Percentiles rank a stretch among this genome's conserved stretches.
phyloP scores from a whole-genome alignment of 2,888 invertebrate species.

The Atrina japonica region DNA sequence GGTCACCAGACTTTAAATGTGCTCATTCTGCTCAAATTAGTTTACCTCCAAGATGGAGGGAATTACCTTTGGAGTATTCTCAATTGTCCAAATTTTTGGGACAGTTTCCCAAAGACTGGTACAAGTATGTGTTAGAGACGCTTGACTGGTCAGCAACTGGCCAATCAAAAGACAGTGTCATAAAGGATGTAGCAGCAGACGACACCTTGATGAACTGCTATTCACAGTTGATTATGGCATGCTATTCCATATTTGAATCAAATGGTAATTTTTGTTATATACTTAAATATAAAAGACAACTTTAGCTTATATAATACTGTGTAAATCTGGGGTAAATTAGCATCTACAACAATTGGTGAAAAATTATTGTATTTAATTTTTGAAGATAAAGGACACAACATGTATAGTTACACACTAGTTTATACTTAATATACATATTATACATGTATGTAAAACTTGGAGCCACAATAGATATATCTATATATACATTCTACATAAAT shows the following conservation, averaged over 20 bases:
- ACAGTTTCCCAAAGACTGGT: conserved; percentile 76
- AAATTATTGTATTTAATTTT: too few species aligned
- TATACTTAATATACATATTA: too few species aligned
- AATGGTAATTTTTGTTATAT: too few species aligned
- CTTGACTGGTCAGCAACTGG: conserved; percentile 66
- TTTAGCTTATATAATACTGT: too few species aligned
- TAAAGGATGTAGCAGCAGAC: conserved; percentile 67
- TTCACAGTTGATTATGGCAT: conserved; percentile 77
- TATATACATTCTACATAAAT: too few species aligned
- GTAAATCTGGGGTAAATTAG: too few species aligned
- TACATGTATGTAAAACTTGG: too few species aligned
- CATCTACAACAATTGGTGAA: too few species aligned
- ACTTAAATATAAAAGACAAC: too few species aligned
- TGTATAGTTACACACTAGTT: too few species aligned
- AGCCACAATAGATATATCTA: too few species aligned
- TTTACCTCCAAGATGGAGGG: conserved; percentile 73
- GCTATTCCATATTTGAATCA: conserved; percentile 75
- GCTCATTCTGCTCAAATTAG: conserved; percentile 73
- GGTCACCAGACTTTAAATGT: conserved; percentile 74
- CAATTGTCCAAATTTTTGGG: conserved; percentile 65
- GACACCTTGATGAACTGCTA: conserved; percentile 72
- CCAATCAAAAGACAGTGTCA: conserved; percentile 62
- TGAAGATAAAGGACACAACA: too few species aligned
- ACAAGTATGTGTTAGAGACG: conserved; percentile 67
- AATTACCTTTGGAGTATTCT: conserved; percentile 73